Evolutionary conservation across 2,797 vertebrate genomes (phyloP).

Genomic region (Rhabdomys pumilio): DNA sequence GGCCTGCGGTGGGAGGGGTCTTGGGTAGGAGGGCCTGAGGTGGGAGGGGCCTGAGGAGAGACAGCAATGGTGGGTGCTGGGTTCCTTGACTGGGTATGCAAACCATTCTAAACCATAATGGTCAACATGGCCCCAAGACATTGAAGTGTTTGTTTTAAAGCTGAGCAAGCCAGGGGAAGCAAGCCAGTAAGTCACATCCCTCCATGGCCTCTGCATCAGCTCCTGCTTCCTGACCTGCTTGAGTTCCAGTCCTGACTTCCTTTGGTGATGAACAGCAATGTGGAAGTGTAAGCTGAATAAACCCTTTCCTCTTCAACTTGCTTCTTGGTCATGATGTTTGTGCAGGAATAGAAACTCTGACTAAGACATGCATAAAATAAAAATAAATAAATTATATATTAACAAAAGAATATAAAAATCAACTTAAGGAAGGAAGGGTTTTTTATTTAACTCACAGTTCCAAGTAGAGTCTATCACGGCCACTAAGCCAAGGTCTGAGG

Average conservation of each 20-base stretch:
- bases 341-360: too few relatives aligned
- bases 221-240: too few relatives aligned
- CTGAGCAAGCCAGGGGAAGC: too few relatives aligned
- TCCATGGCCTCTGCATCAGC: too few relatives aligned
- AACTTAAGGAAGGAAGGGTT: background rate
- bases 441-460: background rate
- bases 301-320: too few relatives aligned
- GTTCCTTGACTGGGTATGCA: background rate
- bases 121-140: background rate
- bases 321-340: too few relatives aligned
- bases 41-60: background rate
- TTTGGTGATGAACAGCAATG: too few relatives aligned
- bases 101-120: background rate
- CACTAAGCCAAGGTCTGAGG: background rate
- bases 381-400: background rate
- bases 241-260: too few relatives aligned
- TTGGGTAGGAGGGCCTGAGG: too few relatives aligned
- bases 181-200: too few relatives aligned
- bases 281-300: too few relatives aligned
- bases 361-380: background rate
- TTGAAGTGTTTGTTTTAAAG: background rate
- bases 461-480: background rate
- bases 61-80: background rate
- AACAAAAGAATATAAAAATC: background rate
- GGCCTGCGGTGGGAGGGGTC: too few relatives aligned